A percentile compares a stretch with the other conserved stretches of the same genome.
Evolutionary conservation across 2,888 invertebrate genomes (phyloP).

Genomic region (Cryptus armator): DNA sequence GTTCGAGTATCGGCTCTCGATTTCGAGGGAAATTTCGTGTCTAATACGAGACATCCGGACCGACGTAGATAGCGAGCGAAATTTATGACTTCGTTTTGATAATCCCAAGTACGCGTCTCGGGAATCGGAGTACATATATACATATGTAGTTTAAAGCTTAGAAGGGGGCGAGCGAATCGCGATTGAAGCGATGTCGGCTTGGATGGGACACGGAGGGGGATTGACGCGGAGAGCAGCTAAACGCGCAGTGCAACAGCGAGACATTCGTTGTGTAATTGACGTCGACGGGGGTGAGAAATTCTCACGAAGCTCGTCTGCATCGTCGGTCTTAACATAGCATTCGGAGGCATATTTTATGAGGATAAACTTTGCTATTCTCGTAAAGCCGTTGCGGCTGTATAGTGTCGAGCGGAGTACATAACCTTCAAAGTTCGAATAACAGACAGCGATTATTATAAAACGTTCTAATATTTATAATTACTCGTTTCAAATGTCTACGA

Average conservation of each 20-base stretch:
- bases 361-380: not conserved
- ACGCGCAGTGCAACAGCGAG: not conserved
- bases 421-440: not conserved
- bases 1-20: not conserved
- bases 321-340: constrained; percentile 3
- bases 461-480: too few species aligned
- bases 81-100: not conserved
- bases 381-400: not conserved
- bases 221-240: constrained; percentile 14
- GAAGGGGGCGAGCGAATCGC: not conserved
- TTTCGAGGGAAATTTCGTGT: not conserved
- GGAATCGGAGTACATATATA: not conserved
- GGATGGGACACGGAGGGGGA: constrained; percentile 30
- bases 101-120: not conserved
- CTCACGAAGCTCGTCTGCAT: constrained; percentile 35
- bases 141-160: not conserved
- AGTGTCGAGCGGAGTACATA: not conserved
- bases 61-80: not conserved
- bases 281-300: constrained; percentile 39
- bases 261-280: constrained; percentile 1
- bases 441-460: not conserved
- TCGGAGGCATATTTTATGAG: constrained; percentile 5
- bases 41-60: not conserved
- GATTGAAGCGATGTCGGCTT: not conserved
- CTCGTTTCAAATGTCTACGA: too few species aligned